Evolutionary conservation across 2,888 invertebrate genomes (phyloP), one percentile per base, ranked within the genome.

Genomic region (Cataglyphis livida): DNA sequence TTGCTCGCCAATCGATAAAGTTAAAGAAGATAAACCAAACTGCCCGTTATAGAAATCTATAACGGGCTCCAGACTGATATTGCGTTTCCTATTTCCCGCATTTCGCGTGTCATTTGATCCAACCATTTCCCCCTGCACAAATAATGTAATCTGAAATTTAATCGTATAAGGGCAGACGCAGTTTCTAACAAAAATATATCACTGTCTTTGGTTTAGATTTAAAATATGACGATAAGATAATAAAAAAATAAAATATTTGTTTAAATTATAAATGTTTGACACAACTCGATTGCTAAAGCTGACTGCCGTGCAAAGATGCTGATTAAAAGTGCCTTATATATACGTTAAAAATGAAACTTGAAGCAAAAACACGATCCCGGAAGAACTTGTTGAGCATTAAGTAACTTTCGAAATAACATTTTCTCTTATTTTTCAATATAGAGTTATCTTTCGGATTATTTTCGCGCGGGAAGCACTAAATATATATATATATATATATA

Each of bases 11-110:
- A 79, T 79, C 78, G 70, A 79, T 79, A 79, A 79, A 79, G 78
- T 79, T 79, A 79, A 79, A 79, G 70, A 61, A 79, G 78, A 70
- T 70, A 59, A 79, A 18, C 70, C 59, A 35, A 70, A 35, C 78
- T 21, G 54, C 59, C 57, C 28, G 28, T 28, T 28, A 57, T n/a
- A 32, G 70, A 78, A 68, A 78, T 70, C 59, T 32, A 78, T 70
- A 70, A 78, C n/a, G 66, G 44, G 3, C n/a, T 44, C 6, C 68
- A 57, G 32, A 32, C 35, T 35, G 44, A 48, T 32, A 70, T 48
- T 70, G 32, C 44, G 59, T 76, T 76, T 66, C 51, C 66, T 38
- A 28, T 25, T 70, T 57, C 15, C 66, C 66, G 57, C 41, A 21
- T 57, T 41, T 78, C 70, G 44, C 78, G 35, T 48, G 9, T n/a